Base-by-base conservation (phyloP, 1,140 invertebrate genomes). In the Colletes latitarsis region DNA sequence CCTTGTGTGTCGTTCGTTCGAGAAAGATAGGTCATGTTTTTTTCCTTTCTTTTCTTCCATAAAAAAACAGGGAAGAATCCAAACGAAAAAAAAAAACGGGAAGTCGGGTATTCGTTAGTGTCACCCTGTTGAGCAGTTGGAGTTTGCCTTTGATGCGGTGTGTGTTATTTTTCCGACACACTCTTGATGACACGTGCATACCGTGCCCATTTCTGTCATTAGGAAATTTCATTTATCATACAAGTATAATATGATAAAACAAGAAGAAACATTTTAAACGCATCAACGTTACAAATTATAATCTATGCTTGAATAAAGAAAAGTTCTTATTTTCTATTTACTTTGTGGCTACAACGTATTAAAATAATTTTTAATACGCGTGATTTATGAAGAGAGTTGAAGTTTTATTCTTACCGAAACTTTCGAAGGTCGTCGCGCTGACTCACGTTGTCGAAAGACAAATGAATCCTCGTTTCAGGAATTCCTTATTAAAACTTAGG, bases 31-130 rank as follows among this genome's bases (percentile, higher is more conserved):
- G 63, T 41, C 71, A 57, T 10, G 3, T 67, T 52, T 21, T 67
- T n/a, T 6, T 17, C n/a, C 17, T 75, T 80, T 76, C 69, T 78
- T 72, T 60, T 21, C 17, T 62, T 15, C 4, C 4, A 58, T 58
- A 53, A 30, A 53, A 57, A 46, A 76, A 81, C 58, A 74, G 77
- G 77, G 82, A 84, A 85, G 81, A 69, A 66, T 55, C 57, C 8
- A 19, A 63, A 49, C 49, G 70, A 46, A 6, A 39, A 63, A 85
- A 84, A 67, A 83, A 85, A 85, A 83, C 83, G 73, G 82, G 84
- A 85, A 84, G 84, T 84, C 77, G 69, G 77, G 72, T 79, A 76
- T 85, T 83, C 78, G 70, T 85, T 67, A 82, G 67, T 72, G 81
- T 60, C 81, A 71, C 9, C 30, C 68, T 82, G 62, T 60, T 67